Evolutionary conservation across 2,113 vertebrate species (phyloP).

Genomic region (Catharus minimus): DNA sequence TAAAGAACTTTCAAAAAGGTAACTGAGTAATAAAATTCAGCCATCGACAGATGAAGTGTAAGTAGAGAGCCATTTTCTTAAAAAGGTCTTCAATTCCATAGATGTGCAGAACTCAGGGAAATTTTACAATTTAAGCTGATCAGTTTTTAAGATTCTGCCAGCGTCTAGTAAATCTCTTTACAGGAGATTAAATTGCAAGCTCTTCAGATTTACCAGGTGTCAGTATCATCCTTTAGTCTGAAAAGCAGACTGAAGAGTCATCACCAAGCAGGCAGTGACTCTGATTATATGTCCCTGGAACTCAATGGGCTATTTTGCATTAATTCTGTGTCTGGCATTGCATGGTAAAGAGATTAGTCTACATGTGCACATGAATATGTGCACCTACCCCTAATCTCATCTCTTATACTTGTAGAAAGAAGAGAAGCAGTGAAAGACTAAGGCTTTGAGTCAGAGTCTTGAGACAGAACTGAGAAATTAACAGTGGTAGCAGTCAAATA

Average conservation of each 20-base stretch:
- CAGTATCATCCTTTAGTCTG: neutral
- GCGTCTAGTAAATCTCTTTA: neutral
- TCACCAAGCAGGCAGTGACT: neutral
- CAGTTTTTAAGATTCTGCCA: neutral
- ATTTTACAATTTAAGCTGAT: neutral
- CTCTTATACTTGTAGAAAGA: neutral
- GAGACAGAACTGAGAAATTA: neutral
- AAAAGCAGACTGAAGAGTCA: neutral
- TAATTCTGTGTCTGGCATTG: neutral
- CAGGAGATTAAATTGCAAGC: neutral
- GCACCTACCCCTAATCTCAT: neutral
- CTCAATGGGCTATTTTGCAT: neutral
- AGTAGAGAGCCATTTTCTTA: neutral
- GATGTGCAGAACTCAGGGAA: neutral
- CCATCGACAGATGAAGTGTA: neutral
- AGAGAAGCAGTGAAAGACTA: neutral
- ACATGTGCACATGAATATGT: neutral
- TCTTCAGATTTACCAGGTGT: slow-evolving; percentile 18
- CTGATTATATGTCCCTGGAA: neutral
- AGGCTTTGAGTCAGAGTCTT: neutral
- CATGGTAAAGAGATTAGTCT: neutral
- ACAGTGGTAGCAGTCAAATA: neutral
- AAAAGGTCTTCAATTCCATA: neutral
- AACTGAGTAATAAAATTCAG: neutral
- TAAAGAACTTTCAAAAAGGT: neutral